A percentile compares a stretch with the other conserved stretches of the same genome.
phyloP scores from a whole-genome alignment of 53 echinoderm and acorn worm species.

The Pentamera pediparva region DNA sequence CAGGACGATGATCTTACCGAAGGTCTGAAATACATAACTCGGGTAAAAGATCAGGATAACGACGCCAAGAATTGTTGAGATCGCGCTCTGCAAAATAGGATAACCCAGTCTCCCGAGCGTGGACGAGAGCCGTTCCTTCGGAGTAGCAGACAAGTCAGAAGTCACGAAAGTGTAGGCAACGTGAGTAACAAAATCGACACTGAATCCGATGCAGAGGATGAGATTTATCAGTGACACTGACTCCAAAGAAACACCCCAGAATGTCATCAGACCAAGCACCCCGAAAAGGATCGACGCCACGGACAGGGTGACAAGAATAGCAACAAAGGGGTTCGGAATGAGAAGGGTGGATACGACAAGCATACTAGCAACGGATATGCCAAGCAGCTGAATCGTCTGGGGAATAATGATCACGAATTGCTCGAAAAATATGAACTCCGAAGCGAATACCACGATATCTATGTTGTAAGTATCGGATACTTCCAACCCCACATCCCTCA shows the following conservation, averaged over 20 bases:
- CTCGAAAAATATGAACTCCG: conserved; percentile 63
- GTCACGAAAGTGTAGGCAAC: background rate
- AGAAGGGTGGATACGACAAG: background rate
- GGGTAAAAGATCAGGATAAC: background rate
- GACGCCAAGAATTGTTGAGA: conserved; percentile 2
- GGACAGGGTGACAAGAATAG: background rate
- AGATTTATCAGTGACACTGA: conserved; percentile 31
- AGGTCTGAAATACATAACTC: background rate
- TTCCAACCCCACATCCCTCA: conserved; percentile 14
- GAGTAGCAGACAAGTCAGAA: background rate
- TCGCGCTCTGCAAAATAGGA: conserved; percentile 8
- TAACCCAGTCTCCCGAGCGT: background rate
- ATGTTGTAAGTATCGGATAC: background rate
- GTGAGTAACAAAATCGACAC: conserved; percentile 4
- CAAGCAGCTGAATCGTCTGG: conserved; percentile 62
- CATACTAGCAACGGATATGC: conserved; percentile 5
- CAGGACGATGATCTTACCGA: conserved; percentile 4
- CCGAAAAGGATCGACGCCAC: conserved; percentile 17
- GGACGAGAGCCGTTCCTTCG: background rate
- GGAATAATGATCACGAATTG: conserved; percentile 66
- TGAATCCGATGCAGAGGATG: conserved; percentile 22
- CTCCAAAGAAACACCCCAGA: conserved; percentile 13
- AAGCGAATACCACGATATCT: conserved; percentile 30
- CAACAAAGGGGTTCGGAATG: conserved; percentile 5
- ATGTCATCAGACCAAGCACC: conserved; percentile 26